Percentiles rank a stretch among this genome's conserved stretches.
These are phyloP conservation scores for Peromyscus maniculatus DNA, from an alignment of 2,113 vertebrate genomes.

Conservation along the genomic window DNA sequence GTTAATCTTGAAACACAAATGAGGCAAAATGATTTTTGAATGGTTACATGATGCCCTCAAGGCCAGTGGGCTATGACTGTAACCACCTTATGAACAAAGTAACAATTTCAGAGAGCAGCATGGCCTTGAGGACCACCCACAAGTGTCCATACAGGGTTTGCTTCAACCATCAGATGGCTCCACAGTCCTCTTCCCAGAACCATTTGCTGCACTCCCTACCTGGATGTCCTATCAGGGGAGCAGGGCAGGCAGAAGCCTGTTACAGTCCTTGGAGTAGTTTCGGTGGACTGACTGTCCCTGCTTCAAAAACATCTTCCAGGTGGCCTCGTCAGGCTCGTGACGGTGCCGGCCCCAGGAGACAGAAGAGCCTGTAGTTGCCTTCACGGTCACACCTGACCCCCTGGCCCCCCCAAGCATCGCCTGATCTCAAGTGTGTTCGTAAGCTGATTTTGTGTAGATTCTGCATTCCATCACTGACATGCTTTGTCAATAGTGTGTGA, in stretches of 20 bases:
- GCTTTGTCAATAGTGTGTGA: constrained; percentile 87
- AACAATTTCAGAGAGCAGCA: constrained; percentile 92
- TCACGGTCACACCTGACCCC: constrained; percentile 89
- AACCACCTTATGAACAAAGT: constrained; percentile 91
- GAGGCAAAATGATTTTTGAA: constrained; percentile 89
- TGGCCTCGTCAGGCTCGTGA: constrained; percentile 90
- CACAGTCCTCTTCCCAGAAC: constrained; percentile 92
- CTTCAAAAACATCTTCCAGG: constrained; percentile 85
- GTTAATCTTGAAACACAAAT: constrained; percentile 92
- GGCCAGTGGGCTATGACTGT: constrained; percentile 91
- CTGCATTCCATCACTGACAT: constrained; percentile 87
- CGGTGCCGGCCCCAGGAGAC: constrained; percentile 87
- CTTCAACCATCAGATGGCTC: constrained; percentile 95
- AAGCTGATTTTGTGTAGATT: constrained; percentile 89
- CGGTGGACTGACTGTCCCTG: constrained; percentile 77
- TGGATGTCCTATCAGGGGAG: constrained; percentile 88
- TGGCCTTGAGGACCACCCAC: constrained; percentile 90
- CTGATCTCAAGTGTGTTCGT: constrained; percentile 72
- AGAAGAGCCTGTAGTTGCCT: constrained; percentile 87
- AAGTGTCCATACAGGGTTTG: constrained; percentile 88
- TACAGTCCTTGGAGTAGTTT: constrained; percentile 85
- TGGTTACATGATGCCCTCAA: constrained; percentile 91
- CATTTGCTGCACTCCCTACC: constrained; percentile 87
- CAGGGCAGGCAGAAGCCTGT: constrained; percentile 89
- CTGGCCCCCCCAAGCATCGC: constrained; percentile 85